Conservation (phyloP, 2,888 invertebrate species). For the Rhagonycha fulva region DNA sequence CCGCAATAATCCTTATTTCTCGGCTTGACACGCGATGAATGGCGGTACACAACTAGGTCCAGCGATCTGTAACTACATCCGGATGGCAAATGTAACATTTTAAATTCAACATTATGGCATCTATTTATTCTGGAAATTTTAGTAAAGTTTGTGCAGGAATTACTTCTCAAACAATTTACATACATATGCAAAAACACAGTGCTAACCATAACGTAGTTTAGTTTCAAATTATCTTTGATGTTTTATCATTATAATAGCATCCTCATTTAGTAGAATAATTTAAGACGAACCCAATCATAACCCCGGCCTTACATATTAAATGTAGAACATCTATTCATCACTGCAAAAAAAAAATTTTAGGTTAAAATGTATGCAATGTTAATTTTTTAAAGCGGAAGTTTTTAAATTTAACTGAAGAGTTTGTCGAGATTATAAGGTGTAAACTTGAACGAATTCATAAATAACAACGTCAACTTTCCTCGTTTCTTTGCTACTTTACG, state of each 20-base stretch:
- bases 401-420: neutral
- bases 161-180: neutral
- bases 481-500: conserved; percentile 9
- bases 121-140: neutral
- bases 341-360: neutral
- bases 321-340: neutral
- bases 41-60: conserved; percentile 20
- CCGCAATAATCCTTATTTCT: conserved; percentile 28
- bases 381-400: neutral
- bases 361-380: neutral
- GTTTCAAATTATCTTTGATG: neutral
- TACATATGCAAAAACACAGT: neutral
- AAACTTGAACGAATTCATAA: conserved; percentile 11
- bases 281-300: neutral
- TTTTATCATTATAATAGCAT: neutral
- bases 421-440: conserved; percentile 5
- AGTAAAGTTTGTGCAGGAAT: neutral
- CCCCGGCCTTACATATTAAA: neutral
- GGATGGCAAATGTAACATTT: conserved; percentile 10
- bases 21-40: conserved; percentile 20
- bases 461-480: conserved; percentile 12
- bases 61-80: conserved; percentile 27
- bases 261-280: neutral
- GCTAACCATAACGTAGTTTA: neutral
- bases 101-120: conserved; percentile 6